Evolutionary conservation across 2,888 invertebrate species (phyloP), one percentile per base, ranked within the genome.

Genomic region (Apodemia hepburni): DNA sequence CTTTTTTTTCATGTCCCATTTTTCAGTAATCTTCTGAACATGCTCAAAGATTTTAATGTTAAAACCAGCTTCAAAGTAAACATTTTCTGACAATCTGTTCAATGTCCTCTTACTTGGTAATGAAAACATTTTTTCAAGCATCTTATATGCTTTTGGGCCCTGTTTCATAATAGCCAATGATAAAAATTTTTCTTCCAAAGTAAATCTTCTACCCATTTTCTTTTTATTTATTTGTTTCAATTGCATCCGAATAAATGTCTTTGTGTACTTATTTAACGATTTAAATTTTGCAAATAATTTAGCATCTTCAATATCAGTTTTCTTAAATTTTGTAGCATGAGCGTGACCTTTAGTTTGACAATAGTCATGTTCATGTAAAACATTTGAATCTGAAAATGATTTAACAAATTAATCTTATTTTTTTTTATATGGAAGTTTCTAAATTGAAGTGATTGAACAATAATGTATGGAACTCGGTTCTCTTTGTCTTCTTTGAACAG

Each of bases 151-250:
- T 51, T 62, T 64, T n/a, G 68, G 68, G 17, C 66, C 62, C 42
- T 63, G 61, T 29, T 67, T 67, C 33, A 27, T 57, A 1, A 68
- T 11, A 9, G 49, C 47, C 1, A 63, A 29, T 2, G 65, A 58
- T 33, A 61, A n/a, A 15, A 63, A 60, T 27, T 67, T 67, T 59
- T 65, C 67, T 27, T 63, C 51, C 6, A 57, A 58, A 0, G 45
- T 66, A n/a, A 63, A 67, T 57, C 64, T 61, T 45, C 62, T 59
- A 5, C 63, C 67, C 60, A 58, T 62, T 58, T 67, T 65, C n/a
- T 59, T 59, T 61, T 64, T 64, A 2, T 27, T 4, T n/a, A 42
- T 15, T 18, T n/a, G 38, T 18, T 63, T 60, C 7, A 63, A 45
- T 33, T 63, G 63, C 60, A 63, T 51, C 11, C 60, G 33, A 15